Evolutionary conservation across 1,140 invertebrate genomes (phyloP).

Genomic region (Thaumatotibia leucotreta): DNA sequence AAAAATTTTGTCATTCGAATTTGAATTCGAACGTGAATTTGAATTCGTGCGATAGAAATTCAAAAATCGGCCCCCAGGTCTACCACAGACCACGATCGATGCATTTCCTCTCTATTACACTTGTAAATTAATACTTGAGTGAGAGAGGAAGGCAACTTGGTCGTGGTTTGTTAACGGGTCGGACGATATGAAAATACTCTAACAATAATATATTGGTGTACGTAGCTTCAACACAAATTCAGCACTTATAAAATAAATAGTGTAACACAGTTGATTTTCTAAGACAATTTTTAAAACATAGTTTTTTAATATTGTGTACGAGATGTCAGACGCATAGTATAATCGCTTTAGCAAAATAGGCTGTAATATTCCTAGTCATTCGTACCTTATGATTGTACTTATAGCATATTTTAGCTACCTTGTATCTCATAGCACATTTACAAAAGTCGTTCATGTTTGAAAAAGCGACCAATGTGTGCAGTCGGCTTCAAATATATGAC

Average conservation of each 20-base stretch:
- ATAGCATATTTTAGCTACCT: slow-evolving; percentile 2
- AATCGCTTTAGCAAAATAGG: slow-evolving; percentile 9
- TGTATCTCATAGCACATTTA: background rate
- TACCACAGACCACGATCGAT: too few species aligned
- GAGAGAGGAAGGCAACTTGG: too few species aligned
- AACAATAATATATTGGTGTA: background rate
- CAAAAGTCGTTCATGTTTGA: background rate
- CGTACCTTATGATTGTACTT: slow-evolving; percentile 13
- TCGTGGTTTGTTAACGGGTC: too few species aligned
- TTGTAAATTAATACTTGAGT: too few species aligned
- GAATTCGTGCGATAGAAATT: too few species aligned
- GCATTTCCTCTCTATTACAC: too few species aligned
- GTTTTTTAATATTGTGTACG: slow-evolving; percentile 8
- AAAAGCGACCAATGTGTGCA: too few species aligned
- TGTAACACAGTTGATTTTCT: background rate
- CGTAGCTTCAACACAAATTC: background rate
- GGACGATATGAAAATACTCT: too few species aligned
- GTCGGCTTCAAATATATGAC: too few species aligned
- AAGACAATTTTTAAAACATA: background rate
- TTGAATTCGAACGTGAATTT: too few species aligned
- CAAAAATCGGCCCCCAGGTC: too few species aligned
- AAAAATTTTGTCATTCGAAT: too few species aligned
- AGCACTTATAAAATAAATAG: slow-evolving; percentile 3
- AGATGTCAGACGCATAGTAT: background rate
- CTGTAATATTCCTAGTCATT: slow-evolving; percentile 15